Evolutionary conservation across 2,113 vertebrate species (phyloP).

Genomic region (Sceloporus undulatus): DNA sequence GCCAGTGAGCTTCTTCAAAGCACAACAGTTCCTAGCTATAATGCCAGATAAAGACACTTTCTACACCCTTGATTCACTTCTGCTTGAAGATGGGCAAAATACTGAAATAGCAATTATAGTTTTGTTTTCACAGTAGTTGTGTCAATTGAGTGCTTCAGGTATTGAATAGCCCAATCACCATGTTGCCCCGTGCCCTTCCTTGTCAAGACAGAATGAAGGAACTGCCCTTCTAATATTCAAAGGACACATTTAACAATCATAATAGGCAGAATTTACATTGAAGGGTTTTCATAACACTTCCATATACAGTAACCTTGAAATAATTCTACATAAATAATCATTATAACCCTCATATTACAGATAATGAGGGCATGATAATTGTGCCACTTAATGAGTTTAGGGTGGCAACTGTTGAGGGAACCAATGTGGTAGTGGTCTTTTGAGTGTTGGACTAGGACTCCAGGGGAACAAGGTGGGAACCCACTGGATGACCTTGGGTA

Average conservation of each 20-base stretch:
- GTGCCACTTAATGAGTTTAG: too few species aligned
- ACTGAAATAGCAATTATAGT: background rate
- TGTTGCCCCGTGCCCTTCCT: background rate
- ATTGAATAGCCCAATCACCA: background rate
- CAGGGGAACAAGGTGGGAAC: too few species aligned
- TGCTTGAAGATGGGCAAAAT: background rate
- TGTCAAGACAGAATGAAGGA: background rate
- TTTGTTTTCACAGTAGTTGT: background rate
- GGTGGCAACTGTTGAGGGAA: too few species aligned
- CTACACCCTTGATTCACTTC: background rate
- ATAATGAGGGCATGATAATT: too few species aligned
- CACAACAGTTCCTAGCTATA: background rate
- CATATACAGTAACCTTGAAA: background rate
- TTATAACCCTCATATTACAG: too few species aligned
- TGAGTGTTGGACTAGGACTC: too few species aligned
- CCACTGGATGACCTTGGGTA: too few species aligned
- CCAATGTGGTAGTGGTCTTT: too few species aligned
- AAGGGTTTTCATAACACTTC: background rate
- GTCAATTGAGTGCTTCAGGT: background rate
- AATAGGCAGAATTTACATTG: background rate
- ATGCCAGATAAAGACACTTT: background rate
- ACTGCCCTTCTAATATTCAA: background rate
- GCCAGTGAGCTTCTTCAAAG: background rate
- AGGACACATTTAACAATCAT: background rate
- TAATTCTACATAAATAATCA: too few species aligned